Conservation (phyloP, 2,113 vertebrate species). For the Lucifuga dentata region DNA sequence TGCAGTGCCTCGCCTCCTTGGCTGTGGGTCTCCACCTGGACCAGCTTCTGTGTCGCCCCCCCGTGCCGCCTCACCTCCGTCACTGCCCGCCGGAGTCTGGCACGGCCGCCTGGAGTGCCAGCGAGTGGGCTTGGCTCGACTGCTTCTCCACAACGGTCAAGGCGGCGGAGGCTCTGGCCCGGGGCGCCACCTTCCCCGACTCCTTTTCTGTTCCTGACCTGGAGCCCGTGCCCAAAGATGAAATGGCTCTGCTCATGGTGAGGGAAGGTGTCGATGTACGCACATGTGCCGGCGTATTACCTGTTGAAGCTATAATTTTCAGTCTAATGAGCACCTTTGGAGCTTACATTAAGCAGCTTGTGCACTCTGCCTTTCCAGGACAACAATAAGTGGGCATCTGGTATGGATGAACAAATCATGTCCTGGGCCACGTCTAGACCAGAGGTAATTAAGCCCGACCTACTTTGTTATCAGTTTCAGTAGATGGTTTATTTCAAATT, state of each 20-base stretch:
- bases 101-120: conserved; percentile 85
- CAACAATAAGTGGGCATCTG: conserved; percentile 95
- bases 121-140: conserved; percentile 97
- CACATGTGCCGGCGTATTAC: no score
- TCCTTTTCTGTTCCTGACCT: conserved; percentile 94
- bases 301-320: background rate
- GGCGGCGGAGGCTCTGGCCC: conserved; percentile 93
- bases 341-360: background rate
- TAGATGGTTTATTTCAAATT: background rate
- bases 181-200: conserved; percentile 90
- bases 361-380: conserved; percentile 82
- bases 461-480: background rate
- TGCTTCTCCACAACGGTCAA: conserved; percentile 97
- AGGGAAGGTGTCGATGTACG: conserved; percentile 24
- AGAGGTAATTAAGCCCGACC: conserved; percentile 82
- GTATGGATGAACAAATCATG: conserved; percentile 98
- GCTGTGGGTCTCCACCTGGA: conserved; percentile 95
- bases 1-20: conserved; percentile 96
- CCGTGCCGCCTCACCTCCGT: conserved; percentile 87
- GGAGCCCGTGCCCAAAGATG: conserved; percentile 94
- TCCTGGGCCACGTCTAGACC: conserved; percentile 96
- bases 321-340: background rate
- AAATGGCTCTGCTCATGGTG: conserved; percentile 93
- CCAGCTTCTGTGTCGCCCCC: conserved; percentile 89
- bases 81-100: conserved; percentile 85